Percentiles rank a stretch among this genome's conserved stretches.
phyloP scores from a whole-genome alignment of 2,113 vertebrate genomes.

The Cepphus grylle region DNA sequence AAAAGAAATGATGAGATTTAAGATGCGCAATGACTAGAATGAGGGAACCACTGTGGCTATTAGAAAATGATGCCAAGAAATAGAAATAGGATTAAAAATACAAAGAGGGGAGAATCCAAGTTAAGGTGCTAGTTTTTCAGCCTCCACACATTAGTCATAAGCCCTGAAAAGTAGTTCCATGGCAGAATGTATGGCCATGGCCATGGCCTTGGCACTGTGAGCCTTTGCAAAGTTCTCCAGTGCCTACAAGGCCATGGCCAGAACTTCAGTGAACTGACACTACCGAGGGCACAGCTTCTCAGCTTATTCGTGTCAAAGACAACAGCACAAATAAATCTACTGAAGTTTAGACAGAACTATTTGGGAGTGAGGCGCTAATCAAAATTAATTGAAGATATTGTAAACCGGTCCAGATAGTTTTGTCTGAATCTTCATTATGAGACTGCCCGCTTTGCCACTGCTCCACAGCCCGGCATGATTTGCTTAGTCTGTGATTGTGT shows the following conservation, averaged over 20 bases:
- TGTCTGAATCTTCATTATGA: background rate
- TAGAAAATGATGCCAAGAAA: background rate
- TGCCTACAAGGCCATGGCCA: background rate
- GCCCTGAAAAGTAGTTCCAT: background rate
- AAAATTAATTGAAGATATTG: background rate
- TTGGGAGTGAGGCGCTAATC: background rate
- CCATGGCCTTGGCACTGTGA: background rate
- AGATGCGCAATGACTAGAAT: background rate
- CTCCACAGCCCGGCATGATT: background rate
- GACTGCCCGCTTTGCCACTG: background rate
- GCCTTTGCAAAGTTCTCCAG: background rate
- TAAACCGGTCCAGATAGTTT: background rate
- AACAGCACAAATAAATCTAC: background rate
- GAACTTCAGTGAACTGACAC: background rate
- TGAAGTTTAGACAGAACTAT: background rate
- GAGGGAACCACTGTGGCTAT: background rate
- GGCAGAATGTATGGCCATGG: background rate
- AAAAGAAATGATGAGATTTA: background rate
- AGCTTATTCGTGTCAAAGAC: background rate
- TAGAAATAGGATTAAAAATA: background rate
- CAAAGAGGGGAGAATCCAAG: background rate
- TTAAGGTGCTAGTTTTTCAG: background rate
- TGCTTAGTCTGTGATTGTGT: too few relatives aligned
- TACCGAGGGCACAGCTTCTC: background rate
- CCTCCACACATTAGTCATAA: background rate